phyloP scores from a whole-genome alignment of 92 coral and sea anemone genomes.

The Muricea muricata region DNA sequence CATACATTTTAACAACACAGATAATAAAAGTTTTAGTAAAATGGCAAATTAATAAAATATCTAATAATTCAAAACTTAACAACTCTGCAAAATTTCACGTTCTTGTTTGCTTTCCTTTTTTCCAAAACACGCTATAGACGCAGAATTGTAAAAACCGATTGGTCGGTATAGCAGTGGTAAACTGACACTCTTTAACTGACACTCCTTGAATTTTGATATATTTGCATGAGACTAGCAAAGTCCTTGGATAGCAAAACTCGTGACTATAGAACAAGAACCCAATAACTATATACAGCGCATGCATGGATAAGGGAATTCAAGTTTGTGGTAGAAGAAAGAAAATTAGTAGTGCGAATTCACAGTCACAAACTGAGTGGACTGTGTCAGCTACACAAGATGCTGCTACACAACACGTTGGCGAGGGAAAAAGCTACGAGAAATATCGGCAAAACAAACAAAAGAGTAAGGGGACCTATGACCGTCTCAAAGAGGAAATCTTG shows the following conservation, averaged over 20 bases:
- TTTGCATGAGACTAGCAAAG: too few species aligned
- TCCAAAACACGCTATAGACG: too few species aligned
- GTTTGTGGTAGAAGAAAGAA: not conserved
- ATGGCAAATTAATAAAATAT: too few species aligned
- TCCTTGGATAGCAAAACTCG: conserved; percentile 19
- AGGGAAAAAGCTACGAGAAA: not conserved
- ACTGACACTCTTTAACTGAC: conserved; percentile 25
- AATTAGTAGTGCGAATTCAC: not conserved
- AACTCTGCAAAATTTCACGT: too few species aligned
- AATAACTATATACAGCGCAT: not conserved
- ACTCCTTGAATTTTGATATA: conserved; percentile 3
- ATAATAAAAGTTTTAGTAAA: too few species aligned
- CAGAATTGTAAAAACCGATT: too few species aligned
- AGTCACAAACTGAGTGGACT: conserved; percentile 1
- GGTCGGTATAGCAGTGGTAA: conserved; percentile 23
- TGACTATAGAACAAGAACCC: not conserved
- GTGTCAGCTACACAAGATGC: not conserved
- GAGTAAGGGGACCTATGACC: conserved; percentile 4
- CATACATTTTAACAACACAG: too few species aligned
- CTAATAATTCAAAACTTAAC: too few species aligned
- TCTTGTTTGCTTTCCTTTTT: not conserved
- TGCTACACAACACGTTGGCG: not conserved
- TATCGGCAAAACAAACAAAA: not conserved
- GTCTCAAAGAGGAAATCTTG: conserved; percentile 32
- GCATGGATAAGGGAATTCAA: not conserved